These are phyloP conservation scores for Brachionus rubens DNA, from an alignment of 1,140 invertebrate species.

Conservation along the genomic window DNA sequence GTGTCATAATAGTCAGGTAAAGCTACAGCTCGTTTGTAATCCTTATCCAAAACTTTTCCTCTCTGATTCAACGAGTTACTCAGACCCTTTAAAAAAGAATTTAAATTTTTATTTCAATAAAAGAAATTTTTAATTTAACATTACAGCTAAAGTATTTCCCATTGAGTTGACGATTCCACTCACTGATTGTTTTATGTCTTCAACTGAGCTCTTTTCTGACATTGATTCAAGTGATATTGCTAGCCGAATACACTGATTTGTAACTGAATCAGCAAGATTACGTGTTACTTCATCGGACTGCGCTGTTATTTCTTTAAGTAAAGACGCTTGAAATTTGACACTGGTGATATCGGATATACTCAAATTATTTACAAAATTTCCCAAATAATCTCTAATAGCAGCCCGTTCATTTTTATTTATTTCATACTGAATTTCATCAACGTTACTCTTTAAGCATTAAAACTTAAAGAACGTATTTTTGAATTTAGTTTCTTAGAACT, in stretches of 20 bases:
- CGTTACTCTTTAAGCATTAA: neutral
- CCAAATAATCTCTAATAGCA: slow-evolving; percentile 2
- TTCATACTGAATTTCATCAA: neutral
- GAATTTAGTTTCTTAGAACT: neutral
- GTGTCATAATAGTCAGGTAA: slow-evolving; percentile 34
- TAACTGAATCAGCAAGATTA: neutral
- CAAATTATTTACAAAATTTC: neutral
- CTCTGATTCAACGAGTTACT: neutral
- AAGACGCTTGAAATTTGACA: slow-evolving; percentile 8
- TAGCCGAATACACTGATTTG: slow-evolving; percentile 1
- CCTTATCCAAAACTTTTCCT: neutral
- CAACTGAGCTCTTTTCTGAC: neutral
- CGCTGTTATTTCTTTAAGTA: neutral
- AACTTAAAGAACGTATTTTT: neutral
- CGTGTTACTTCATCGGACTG: slow-evolving; percentile 33
- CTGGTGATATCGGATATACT: slow-evolving; percentile 18
- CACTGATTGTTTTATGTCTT: slow-evolving; percentile 2
- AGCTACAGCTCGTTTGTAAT: neutral
- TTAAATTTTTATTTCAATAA: neutral
- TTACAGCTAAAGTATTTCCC: slow-evolving; percentile 22
- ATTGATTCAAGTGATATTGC: neutral
- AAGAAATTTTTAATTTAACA: neutral
- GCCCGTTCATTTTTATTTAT: slow-evolving; percentile 31
- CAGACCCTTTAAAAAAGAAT: neutral
- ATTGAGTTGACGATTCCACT: neutral